phyloP scores from a whole-genome alignment of 2,888 invertebrate species.

The Cremastinae sp. region DNA sequence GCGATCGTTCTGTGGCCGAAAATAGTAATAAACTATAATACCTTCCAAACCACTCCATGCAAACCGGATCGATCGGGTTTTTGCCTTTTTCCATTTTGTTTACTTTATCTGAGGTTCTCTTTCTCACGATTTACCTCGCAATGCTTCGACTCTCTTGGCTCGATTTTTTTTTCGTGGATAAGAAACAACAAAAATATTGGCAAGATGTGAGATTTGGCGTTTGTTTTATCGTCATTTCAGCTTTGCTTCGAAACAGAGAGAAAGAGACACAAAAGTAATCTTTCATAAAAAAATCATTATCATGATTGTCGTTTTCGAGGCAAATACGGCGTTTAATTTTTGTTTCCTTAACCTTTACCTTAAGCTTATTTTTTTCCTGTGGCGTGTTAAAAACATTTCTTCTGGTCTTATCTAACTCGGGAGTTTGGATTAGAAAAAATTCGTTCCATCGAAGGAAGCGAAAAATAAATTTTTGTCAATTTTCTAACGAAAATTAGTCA shows the following conservation, averaged over 20 bases:
- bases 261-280: conserved; percentile 18
- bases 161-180: neutral
- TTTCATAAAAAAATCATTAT: conserved; percentile 28
- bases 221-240: conserved; percentile 2
- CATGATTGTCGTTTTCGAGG: conserved; percentile 15
- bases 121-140: conserved; percentile 10
- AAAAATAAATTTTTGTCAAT: neutral
- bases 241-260: conserved; percentile 11
- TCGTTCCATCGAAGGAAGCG: conserved; percentile 1
- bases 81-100: conserved; percentile 32
- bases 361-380: conserved; percentile 45
- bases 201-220: conserved; percentile 56
- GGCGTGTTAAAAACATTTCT: neutral
- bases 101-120: conserved; percentile 26
- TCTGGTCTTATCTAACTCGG: conserved; percentile 8
- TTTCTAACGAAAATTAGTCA: too few relatives aligned
- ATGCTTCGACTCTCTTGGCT: conserved; percentile 11
- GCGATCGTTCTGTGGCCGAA: neutral
- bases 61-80: conserved; percentile 54
- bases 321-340: neutral
- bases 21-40: conserved; percentile 64
- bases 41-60: conserved; percentile 67
- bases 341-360: conserved; percentile 39
- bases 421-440: neutral
- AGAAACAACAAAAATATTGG: conserved; percentile 41